These are phyloP conservation scores for Holotrichia oblita DNA, from an alignment of 1,140 invertebrate genomes.

Conservation along the genomic window DNA sequence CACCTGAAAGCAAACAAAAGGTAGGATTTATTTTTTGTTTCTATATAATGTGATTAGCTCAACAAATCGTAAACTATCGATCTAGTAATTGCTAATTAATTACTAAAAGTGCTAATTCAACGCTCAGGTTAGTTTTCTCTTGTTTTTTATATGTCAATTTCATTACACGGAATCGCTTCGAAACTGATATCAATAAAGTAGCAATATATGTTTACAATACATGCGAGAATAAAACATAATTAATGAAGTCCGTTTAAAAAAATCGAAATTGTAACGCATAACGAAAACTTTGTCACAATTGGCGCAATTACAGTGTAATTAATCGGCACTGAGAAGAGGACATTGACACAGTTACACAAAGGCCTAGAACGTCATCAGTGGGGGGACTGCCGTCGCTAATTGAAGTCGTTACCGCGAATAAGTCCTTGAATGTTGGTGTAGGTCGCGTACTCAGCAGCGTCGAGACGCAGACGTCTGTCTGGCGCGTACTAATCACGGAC, in stretches of 20 bases:
- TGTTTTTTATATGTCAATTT: too few relatives aligned
- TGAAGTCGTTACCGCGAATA: constrained; percentile 40
- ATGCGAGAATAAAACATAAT: too few relatives aligned
- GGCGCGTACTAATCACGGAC: constrained; percentile 49
- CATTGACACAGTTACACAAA: constrained; percentile 46
- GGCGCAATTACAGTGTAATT: constrained; percentile 8
- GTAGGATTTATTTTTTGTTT: constrained; percentile 19
- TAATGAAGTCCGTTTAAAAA: too few relatives aligned
- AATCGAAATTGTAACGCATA: not conserved
- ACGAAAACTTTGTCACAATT: not conserved
- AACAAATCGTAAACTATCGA: not conserved
- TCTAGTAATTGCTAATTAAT: too few relatives aligned
- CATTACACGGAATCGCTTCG: too few relatives aligned
- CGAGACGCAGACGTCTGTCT: constrained; percentile 43
- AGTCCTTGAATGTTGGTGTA: constrained; percentile 47
- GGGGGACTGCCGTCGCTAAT: constrained; percentile 25
- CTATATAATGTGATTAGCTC: not conserved
- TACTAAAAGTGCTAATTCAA: too few relatives aligned
- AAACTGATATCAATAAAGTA: too few relatives aligned
- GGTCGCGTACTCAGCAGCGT: constrained; percentile 42
- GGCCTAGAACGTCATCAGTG: constrained; percentile 26
- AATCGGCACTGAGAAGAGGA: not conserved
- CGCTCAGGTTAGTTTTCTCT: too few relatives aligned
- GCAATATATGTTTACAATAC: too few relatives aligned
- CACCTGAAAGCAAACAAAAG: constrained; percentile 22